Conservation (phyloP, 2,113 vertebrate genomes). For the Oryzias celebensis region DNA sequence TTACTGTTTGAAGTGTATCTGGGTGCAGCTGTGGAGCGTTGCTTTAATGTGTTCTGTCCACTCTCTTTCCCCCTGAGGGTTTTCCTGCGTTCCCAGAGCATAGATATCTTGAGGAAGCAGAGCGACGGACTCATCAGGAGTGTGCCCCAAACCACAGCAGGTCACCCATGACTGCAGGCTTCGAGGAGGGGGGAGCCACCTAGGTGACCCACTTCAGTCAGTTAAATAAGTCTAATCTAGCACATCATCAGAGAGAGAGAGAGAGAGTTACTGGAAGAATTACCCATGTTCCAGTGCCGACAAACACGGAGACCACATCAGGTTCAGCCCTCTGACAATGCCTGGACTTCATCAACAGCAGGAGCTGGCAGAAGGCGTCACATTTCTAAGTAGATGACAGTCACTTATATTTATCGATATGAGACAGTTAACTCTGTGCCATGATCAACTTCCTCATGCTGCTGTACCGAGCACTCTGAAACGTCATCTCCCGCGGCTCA, state of each 20-base stretch:
- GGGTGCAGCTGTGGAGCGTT: slow-evolving; percentile 78
- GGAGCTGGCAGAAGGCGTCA: slow-evolving; percentile 85
- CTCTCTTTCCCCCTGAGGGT: slow-evolving; percentile 85
- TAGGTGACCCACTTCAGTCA: slow-evolving; percentile 25
- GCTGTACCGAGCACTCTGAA: slow-evolving; percentile 76
- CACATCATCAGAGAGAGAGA: neutral
- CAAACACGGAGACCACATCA: slow-evolving; percentile 83
- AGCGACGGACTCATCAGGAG: slow-evolving; percentile 77
- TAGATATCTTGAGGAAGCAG: slow-evolving; percentile 85
- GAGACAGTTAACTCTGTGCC: neutral
- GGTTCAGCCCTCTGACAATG: slow-evolving; percentile 80
- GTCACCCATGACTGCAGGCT: slow-evolving; percentile 84
- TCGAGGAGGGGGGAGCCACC: slow-evolving; percentile 80
- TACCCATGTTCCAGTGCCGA: slow-evolving; percentile 94
- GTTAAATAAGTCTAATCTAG: neutral
- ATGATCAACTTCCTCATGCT: neutral
- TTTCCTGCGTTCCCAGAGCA: slow-evolving; percentile 87
- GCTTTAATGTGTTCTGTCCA: slow-evolving; percentile 84
- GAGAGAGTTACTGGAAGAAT: neutral
- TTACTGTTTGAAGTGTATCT: slow-evolving; percentile 84
- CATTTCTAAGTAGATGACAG: slow-evolving; percentile 74
- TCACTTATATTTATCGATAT: slow-evolving; percentile 4
- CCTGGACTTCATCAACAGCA: slow-evolving; percentile 84
- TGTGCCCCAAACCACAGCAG: slow-evolving; percentile 80
- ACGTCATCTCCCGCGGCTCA: slow-evolving; percentile 80